Conservation (phyloP, 2,113 vertebrate genomes). For the Pelecanoides urinatrix region DNA sequence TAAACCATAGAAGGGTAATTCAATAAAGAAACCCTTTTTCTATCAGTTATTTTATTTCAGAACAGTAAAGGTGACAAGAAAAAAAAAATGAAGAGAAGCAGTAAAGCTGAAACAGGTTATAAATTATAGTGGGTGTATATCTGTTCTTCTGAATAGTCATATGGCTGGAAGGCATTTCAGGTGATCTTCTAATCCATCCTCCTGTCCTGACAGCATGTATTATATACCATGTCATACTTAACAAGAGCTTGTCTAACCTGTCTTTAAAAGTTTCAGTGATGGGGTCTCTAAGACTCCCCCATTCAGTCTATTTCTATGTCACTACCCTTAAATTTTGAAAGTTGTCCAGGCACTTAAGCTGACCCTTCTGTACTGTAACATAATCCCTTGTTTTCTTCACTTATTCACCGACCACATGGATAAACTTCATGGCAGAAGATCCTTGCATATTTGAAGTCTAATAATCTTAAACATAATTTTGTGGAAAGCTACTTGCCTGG, state of each 20-base stretch:
- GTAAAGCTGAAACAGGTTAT: constrained; percentile 3
- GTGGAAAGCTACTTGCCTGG: neutral
- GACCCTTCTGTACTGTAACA: neutral
- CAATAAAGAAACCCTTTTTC: neutral
- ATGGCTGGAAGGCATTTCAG: constrained; percentile 8
- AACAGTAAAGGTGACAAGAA: neutral
- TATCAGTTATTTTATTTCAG: neutral
- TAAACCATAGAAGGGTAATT: neutral
- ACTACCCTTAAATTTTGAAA: neutral
- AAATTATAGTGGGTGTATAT: neutral
- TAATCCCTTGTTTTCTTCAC: neutral
- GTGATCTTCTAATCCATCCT: neutral
- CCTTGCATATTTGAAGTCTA: neutral
- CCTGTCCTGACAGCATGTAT: neutral
- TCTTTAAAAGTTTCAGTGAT: neutral
- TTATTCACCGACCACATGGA: neutral
- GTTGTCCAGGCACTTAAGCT: neutral
- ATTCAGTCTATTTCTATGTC: neutral
- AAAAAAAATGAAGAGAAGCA: neutral
- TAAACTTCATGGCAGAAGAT: neutral
- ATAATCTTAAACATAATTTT: neutral
- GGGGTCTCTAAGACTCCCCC: neutral
- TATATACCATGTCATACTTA: neutral
- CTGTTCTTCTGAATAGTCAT: neutral
- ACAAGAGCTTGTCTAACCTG: neutral